Conservation (phyloP, 2,888 invertebrate species). For the Boloria selene region DNA sequence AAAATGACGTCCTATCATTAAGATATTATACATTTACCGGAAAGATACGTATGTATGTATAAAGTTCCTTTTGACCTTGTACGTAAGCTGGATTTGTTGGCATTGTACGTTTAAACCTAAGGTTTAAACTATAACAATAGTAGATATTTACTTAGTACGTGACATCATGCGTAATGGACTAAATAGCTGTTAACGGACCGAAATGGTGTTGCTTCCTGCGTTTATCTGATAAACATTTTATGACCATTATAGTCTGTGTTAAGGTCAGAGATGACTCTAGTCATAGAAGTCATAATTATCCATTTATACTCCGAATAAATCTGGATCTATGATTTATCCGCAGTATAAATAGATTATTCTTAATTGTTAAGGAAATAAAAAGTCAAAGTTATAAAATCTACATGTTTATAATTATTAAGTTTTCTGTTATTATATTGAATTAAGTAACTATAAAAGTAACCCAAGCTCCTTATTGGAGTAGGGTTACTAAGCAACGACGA, state of each 20-base stretch:
- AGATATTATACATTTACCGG: too few species aligned
- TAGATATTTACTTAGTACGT: constrained; percentile 13
- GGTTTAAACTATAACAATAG: neutral
- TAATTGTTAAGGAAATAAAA: too few species aligned
- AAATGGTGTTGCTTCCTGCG: constrained; percentile 53
- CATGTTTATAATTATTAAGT: too few species aligned
- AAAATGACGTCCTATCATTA: too few species aligned
- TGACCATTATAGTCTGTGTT: constrained; percentile 40
- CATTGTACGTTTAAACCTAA: too few species aligned
- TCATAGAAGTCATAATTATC: neutral
- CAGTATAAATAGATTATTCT: too few species aligned
- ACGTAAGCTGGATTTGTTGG: neutral
- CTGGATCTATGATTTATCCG: neutral
- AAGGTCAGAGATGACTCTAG: constrained; percentile 35
- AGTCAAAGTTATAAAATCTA: too few species aligned
- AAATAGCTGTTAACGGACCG: constrained; percentile 22
- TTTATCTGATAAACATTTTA: constrained; percentile 53
- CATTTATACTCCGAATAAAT: neutral
- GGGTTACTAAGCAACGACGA: too few species aligned
- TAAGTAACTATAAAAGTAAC: too few species aligned
- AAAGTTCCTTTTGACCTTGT: neutral
- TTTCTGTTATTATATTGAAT: too few species aligned
- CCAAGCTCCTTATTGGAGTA: too few species aligned
- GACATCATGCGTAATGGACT: constrained; percentile 30
- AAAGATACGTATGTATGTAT: too few species aligned